Percentiles rank a stretch among this genome's conserved stretches.
Conservation (phyloP, 2,888 invertebrate genomes). For the Electrophaes corylata region DNA sequence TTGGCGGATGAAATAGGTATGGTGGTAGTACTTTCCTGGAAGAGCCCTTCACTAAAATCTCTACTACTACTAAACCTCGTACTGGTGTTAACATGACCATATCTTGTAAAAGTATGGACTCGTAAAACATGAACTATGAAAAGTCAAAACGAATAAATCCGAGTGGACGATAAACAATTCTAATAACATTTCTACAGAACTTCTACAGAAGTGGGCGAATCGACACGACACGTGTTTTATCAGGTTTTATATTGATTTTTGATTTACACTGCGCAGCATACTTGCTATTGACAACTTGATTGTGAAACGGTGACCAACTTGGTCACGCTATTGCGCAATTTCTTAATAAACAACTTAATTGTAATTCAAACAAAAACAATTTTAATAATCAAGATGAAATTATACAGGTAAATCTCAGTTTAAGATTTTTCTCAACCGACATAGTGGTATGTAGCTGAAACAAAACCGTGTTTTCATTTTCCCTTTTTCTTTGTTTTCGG, state of each 20-base stretch:
- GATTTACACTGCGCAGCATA: too few relatives aligned
- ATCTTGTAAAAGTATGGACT: conserved; percentile 10
- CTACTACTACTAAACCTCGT: too few relatives aligned
- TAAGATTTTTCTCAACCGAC: too few relatives aligned
- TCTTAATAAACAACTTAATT: too few relatives aligned
- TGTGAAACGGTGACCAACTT: too few relatives aligned
- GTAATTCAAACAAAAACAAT: background rate
- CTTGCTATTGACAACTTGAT: too few relatives aligned
- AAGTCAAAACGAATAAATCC: conserved; percentile 43
- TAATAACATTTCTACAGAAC: conserved; percentile 18
- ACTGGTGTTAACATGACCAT: background rate
- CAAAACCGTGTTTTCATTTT: background rate
- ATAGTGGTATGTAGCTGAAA: background rate
- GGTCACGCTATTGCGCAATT: too few relatives aligned
- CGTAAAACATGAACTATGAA: conserved; percentile 30
- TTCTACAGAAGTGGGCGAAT: conserved; percentile 19
- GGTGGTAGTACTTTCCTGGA: too few relatives aligned
- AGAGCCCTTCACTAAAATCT: too few relatives aligned
- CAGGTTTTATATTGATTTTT: too few relatives aligned
- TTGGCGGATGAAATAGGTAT: too few relatives aligned
- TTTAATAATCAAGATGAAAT: background rate
- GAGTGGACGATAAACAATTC: conserved; percentile 43
- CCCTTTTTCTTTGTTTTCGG: background rate
- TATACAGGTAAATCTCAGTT: background rate
- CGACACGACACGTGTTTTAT: conserved; percentile 15